These are phyloP conservation scores for Drosophila prostipennis DNA, from an alignment of 2,888 invertebrate species.

Conservation along the genomic window DNA sequence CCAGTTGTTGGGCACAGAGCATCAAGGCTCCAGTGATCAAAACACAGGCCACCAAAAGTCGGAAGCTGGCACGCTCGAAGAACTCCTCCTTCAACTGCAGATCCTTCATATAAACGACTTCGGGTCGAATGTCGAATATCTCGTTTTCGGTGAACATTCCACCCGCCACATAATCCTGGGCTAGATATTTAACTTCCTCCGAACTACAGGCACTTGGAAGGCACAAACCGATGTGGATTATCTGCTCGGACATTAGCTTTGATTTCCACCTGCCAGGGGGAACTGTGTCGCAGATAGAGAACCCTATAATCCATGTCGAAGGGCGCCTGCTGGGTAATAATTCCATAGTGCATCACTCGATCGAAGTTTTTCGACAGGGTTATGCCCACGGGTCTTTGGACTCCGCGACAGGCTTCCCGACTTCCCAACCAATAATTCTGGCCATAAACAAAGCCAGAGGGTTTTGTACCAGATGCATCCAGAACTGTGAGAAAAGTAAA, in stretches of 20 bases:
- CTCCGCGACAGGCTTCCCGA: conserved; percentile 85
- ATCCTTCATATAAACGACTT: conserved; percentile 83
- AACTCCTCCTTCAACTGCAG: conserved; percentile 80
- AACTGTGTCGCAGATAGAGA: conserved; percentile 83
- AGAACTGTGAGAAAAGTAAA: conserved; percentile 82
- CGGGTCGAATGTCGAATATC: conserved; percentile 81
- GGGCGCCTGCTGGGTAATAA: conserved; percentile 82
- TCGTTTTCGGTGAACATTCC: conserved; percentile 81
- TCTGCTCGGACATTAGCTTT: conserved; percentile 84
- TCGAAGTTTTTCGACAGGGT: conserved; percentile 82
- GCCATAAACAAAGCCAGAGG: conserved; percentile 86
- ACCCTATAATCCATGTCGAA: conserved; percentile 84
- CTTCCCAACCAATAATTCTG: conserved; percentile 87
- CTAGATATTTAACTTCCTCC: conserved; percentile 81
- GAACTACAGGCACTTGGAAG: conserved; percentile 85
- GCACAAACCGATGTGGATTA: conserved; percentile 86
- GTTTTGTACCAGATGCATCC: conserved; percentile 86
- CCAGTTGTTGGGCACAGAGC: conserved; percentile 68
- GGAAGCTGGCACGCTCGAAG: conserved; percentile 80
- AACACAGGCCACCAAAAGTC: conserved; percentile 71
- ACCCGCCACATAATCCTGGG: conserved; percentile 78
- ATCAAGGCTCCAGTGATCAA: conserved; percentile 72
- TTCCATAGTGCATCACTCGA: conserved; percentile 82
- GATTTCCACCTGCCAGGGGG: conserved; percentile 84
- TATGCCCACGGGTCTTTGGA: conserved; percentile 81